phyloP scores from a whole-genome alignment of 2,113 vertebrate genomes.

The Zingel zingel region DNA sequence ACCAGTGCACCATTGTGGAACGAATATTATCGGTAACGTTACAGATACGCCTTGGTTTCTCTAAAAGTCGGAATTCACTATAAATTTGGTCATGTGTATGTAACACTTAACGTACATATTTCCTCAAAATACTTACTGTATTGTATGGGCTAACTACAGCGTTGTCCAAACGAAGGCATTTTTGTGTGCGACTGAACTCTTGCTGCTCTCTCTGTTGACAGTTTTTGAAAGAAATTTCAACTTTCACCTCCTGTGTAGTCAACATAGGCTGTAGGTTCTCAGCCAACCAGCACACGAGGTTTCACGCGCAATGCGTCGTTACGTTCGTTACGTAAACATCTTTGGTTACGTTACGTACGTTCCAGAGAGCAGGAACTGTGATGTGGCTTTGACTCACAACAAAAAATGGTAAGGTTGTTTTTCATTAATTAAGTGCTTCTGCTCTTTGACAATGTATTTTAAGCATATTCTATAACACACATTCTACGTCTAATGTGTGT shows the following conservation, averaged over 20 bases:
- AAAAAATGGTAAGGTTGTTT: constrained; percentile 77
- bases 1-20: too few relatives aligned
- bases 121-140: constrained; percentile 46
- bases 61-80: neutral
- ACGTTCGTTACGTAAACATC: constrained; percentile 23
- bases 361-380: constrained; percentile 77
- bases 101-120: neutral
- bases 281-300: constrained; percentile 59
- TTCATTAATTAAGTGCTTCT: neutral
- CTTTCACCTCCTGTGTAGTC: constrained; percentile 8
- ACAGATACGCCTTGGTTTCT: neutral
- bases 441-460: neutral
- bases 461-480: neutral
- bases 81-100: neutral
- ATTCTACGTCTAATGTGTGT: fast-evolving
- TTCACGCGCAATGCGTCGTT: neutral
- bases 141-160: constrained; percentile 10
- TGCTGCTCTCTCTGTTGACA: neutral
- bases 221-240: constrained; percentile 6
- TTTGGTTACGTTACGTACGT: constrained; percentile 50
- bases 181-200: constrained; percentile 4
- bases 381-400: constrained; percentile 79
- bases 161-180: constrained; percentile 6
- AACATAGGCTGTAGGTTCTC: neutral
- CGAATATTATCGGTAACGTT: too few relatives aligned